Conservation (phyloP, 2,888 invertebrate species). For the Ephialtes manifestator region DNA sequence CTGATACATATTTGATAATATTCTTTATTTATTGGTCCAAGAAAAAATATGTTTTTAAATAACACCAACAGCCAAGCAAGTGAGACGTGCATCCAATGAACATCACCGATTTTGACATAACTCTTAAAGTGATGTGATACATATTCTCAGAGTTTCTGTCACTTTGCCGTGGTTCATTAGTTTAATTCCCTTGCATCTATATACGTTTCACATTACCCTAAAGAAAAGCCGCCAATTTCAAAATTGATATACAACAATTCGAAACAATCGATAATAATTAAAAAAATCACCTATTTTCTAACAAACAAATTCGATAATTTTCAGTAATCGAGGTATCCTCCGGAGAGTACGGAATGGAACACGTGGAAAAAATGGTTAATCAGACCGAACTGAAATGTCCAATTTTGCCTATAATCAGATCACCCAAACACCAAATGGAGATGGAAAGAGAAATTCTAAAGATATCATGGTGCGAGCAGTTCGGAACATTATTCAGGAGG, state of each 20-base stretch:
- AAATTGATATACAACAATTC: background rate
- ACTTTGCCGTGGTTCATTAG: too few species aligned
- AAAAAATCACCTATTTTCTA: background rate
- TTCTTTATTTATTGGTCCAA: too few species aligned
- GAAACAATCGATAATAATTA: background rate
- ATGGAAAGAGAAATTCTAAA: conserved; percentile 87
- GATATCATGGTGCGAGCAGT: conserved; percentile 90
- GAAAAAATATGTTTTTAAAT: too few species aligned
- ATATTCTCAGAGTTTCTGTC: too few species aligned
- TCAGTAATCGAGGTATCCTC: conserved; percentile 93
- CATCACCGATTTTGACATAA: too few species aligned
- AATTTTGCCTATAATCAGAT: conserved; percentile 74
- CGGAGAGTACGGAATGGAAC: conserved; percentile 91
- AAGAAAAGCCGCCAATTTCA: too few species aligned
- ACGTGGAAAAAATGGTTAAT: conserved; percentile 90
- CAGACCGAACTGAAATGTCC: conserved; percentile 87
- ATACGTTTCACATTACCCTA: too few species aligned
- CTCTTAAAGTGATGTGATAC: too few species aligned
- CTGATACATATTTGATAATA: too few species aligned
- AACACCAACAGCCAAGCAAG: too few species aligned
- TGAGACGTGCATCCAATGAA: too few species aligned
- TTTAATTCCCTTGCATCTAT: too few species aligned
- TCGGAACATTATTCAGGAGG: conserved; percentile 89
- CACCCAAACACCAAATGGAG: conserved; percentile 77
- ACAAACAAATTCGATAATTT: conserved; percentile 71